Conservation (phyloP, 2,888 invertebrate genomes). For the Apoda limacodes region DNA sequence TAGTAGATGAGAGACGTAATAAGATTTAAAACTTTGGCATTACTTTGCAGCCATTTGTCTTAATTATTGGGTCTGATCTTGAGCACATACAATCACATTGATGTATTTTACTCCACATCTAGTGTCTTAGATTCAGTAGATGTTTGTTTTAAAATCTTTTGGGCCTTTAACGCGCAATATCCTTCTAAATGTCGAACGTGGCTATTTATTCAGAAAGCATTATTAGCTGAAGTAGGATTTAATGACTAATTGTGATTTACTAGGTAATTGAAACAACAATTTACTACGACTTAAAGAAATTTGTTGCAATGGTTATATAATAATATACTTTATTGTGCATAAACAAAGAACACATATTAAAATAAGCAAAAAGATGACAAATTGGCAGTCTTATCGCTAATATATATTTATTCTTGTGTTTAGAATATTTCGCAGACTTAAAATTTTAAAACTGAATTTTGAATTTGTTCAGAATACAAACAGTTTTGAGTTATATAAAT, state of each 20-base stretch:
- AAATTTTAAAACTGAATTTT: too few relatives aligned
- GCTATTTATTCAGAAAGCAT: constrained; percentile 9
- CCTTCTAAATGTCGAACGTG: constrained; percentile 5
- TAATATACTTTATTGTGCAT: too few relatives aligned
- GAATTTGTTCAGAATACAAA: too few relatives aligned
- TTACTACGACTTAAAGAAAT: too few relatives aligned
- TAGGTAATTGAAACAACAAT: neutral
- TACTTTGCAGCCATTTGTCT: constrained; percentile 3
- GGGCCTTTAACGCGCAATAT: constrained; percentile 8
- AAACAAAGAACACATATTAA: too few relatives aligned
- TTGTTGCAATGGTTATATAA: too few relatives aligned
- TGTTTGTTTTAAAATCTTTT: constrained; percentile 8
- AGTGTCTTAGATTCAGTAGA: constrained; percentile 7
- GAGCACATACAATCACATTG: constrained; percentile 1
- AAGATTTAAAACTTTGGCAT: neutral
- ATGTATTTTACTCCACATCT: neutral
- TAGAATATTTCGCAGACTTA: too few relatives aligned
- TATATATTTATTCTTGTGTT: too few relatives aligned
- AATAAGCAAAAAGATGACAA: too few relatives aligned
- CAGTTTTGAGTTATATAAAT: too few relatives aligned
- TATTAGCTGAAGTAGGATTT: constrained; percentile 7
- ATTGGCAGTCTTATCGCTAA: too few relatives aligned
- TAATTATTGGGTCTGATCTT: constrained; percentile 4
- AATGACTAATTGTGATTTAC: neutral
- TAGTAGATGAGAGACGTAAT: neutral